Evolutionary conservation across 2,797 vertebrate species (phyloP).

Genomic region (Hypotaenidia philippensis): DNA sequence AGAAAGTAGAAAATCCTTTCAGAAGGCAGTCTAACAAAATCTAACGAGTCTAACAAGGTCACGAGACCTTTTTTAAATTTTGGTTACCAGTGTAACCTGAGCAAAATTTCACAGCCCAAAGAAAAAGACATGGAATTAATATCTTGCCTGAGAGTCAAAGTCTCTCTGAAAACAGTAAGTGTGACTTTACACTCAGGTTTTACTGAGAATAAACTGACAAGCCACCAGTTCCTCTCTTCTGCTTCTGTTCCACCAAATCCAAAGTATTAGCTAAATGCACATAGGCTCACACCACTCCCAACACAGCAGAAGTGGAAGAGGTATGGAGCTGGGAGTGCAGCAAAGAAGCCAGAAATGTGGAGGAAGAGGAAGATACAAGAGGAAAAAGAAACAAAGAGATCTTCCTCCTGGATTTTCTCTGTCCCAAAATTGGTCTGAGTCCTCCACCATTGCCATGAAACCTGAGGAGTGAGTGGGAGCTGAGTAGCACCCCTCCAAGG

Average conservation of each 20-base stretch:
- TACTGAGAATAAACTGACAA: neutral
- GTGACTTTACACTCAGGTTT: neutral
- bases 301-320: neutral
- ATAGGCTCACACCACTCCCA: neutral
- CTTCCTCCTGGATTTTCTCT: neutral
- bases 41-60: neutral
- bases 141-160: neutral
- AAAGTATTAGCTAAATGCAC: neutral
- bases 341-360: neutral
- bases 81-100: neutral
- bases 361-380: neutral
- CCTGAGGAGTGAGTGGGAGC: rapidly evolving
- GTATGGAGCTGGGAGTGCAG: neutral
- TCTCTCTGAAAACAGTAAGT: neutral
- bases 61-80: neutral
- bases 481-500: neutral
- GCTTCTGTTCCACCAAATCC: neutral
- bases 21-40: neutral
- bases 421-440: rapidly evolving
- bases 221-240: neutral
- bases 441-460: neutral
- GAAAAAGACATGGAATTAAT: neutral
- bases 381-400: neutral
- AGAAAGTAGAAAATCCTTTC: neutral
- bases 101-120: neutral